Evolutionary conservation across 2,113 vertebrate species (phyloP).

Genomic region (Pollimyrus isidori): DNA sequence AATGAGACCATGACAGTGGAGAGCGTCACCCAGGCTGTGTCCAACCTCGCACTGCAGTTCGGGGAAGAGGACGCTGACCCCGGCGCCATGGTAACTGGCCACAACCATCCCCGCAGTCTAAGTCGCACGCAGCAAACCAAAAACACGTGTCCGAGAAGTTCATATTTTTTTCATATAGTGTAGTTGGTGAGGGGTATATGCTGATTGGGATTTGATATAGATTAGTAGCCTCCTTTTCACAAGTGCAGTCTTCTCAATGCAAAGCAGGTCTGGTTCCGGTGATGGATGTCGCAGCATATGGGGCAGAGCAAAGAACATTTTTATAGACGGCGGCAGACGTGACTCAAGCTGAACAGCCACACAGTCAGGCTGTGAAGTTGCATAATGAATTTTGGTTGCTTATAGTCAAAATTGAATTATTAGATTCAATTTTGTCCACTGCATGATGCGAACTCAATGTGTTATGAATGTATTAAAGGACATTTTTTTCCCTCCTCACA

Average conservation of each 20-base stretch:
- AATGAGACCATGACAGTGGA: conserved; percentile 98
- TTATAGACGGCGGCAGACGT: not conserved
- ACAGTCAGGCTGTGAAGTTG: not conserved
- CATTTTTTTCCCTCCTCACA: not conserved
- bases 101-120: not conserved
- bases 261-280: not conserved
- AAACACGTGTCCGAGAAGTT: not conserved
- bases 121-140: not conserved
- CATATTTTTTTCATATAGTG: not conserved
- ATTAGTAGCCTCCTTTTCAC: not conserved
- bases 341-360: not conserved
- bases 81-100: conserved; percentile 79
- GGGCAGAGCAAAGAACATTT: not conserved
- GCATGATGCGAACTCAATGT: not conserved
- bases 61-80: conserved; percentile 97
- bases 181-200: not conserved
- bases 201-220: not conserved
- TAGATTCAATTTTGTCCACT: not conserved
- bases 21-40: conserved; percentile 95
- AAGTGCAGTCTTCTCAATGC: not conserved
- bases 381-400: not conserved
- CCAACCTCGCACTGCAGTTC: conserved; percentile 94
- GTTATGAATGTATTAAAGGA: not conserved
- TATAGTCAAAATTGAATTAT: not conserved
- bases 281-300: not conserved